These are phyloP conservation scores for Plebejus argus DNA, from an alignment of 2,888 invertebrate genomes.

Conservation along the genomic window DNA sequence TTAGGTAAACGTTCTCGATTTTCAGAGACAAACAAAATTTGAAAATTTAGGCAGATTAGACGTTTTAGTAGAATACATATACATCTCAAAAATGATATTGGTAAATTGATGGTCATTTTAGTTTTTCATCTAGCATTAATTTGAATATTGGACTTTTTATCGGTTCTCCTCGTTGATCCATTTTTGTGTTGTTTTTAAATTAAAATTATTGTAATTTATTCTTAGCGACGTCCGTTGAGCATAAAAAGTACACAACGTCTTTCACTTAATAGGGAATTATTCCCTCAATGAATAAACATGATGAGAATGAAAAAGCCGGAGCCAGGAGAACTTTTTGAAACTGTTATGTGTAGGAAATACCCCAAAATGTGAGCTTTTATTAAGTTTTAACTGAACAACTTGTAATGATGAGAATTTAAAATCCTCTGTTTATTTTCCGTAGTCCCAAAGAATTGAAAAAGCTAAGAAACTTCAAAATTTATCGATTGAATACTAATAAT, in stretches of 20 bases:
- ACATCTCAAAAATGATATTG: no score
- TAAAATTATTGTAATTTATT: slow-evolving; percentile 14
- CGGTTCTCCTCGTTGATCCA: neutral
- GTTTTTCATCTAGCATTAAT: neutral
- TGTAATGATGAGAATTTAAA: neutral
- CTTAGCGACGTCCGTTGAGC: slow-evolving; percentile 10
- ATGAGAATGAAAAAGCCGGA: neutral
- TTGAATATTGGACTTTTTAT: neutral
- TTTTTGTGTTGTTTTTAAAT: slow-evolving; percentile 7
- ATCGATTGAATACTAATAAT: neutral
- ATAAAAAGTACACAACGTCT: slow-evolving; percentile 7
- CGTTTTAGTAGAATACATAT: no score
- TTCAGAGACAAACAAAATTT: no score
- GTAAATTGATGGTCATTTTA: neutral
- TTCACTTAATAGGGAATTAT: slow-evolving; percentile 19
- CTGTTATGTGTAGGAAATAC: neutral
- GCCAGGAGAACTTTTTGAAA: neutral
- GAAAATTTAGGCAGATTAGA: no score
- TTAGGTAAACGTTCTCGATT: no score
- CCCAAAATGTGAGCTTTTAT: neutral
- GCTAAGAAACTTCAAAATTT: neutral
- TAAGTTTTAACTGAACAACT: no score
- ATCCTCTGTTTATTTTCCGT: neutral
- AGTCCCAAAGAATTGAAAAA: neutral
- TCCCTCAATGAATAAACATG: slow-evolving; percentile 20